Conservation (phyloP, 2,888 invertebrate species). For the Xiphydria camelus region DNA sequence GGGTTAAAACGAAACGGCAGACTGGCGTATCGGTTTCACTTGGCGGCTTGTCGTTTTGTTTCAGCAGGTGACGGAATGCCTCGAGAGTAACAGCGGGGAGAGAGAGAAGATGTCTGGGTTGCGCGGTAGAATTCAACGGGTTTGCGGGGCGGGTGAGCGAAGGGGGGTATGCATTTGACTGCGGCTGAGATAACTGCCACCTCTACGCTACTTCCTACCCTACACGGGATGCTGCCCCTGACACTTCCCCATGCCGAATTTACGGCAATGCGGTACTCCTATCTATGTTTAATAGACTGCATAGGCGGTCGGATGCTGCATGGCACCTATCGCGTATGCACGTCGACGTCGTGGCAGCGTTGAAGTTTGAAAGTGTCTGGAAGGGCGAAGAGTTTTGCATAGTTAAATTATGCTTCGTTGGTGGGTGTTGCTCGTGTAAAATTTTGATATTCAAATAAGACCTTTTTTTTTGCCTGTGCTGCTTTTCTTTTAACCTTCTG, state of each 20-base stretch:
- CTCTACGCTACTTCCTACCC: constrained; percentile 11
- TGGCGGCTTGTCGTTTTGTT: no score
- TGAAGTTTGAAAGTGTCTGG: no score
- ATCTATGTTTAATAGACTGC: constrained; percentile 53
- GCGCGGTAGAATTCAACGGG: constrained; percentile 1
- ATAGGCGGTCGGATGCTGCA: constrained; percentile 32
- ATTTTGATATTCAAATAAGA: no score
- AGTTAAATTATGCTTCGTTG: no score
- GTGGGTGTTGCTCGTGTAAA: no score
- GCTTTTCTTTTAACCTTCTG: no score
- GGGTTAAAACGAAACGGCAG: no score
- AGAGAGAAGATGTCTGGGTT: background rate
- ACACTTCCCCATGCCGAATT: constrained; percentile 42
- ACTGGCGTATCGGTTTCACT: no score
- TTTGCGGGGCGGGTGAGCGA: background rate
- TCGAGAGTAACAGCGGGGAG: no score
- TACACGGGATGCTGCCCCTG: constrained; percentile 1
- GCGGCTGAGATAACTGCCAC: constrained; percentile 8
- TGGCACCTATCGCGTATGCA: background rate
- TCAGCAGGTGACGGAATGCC: no score
- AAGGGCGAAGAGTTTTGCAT: no score
- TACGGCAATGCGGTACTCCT: constrained; percentile 51
- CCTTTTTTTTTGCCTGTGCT: no score
- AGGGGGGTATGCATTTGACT: constrained; percentile 12
- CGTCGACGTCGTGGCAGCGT: background rate